phyloP scores from a whole-genome alignment of 2,113 vertebrate genomes.

The Emydura subglobosa region DNA sequence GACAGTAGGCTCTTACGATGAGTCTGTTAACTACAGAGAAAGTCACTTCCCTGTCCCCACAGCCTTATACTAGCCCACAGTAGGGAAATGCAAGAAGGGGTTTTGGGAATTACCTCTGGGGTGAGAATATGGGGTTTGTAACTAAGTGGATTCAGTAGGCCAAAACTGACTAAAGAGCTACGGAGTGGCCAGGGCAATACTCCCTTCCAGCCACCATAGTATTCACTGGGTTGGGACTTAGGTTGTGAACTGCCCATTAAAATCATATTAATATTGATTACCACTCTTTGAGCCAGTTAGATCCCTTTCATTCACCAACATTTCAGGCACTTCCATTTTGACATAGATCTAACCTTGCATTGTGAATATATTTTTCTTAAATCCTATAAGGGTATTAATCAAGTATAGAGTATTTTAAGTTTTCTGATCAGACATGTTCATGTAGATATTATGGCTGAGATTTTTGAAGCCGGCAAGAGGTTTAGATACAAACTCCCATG shows the following conservation, averaged over 20 bases:
- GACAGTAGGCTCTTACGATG: background rate
- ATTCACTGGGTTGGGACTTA: background rate
- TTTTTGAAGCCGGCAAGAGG: background rate
- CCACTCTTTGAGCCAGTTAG: background rate
- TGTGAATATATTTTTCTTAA: constrained; percentile 36
- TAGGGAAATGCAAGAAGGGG: background rate
- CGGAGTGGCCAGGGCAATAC: background rate
- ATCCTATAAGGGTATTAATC: background rate
- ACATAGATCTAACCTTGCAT: background rate
- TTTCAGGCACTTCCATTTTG: background rate
- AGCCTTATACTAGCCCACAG: background rate
- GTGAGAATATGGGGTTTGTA: background rate
- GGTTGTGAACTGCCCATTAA: background rate
- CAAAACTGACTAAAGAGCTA: background rate
- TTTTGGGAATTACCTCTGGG: background rate
- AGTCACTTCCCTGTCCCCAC: background rate
- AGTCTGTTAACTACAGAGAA: background rate
- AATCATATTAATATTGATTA: background rate
- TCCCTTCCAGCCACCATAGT: background rate
- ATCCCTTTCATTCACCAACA: background rate
- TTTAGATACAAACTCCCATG: background rate
- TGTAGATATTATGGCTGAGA: background rate
- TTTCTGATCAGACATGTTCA: background rate
- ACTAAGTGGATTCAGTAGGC: background rate
- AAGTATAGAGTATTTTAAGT: background rate